A percentile compares a stretch with the other conserved stretches of the same genome.
phyloP scores from a whole-genome alignment of 1,140 invertebrate species.

The Drosophila carrolli region DNA sequence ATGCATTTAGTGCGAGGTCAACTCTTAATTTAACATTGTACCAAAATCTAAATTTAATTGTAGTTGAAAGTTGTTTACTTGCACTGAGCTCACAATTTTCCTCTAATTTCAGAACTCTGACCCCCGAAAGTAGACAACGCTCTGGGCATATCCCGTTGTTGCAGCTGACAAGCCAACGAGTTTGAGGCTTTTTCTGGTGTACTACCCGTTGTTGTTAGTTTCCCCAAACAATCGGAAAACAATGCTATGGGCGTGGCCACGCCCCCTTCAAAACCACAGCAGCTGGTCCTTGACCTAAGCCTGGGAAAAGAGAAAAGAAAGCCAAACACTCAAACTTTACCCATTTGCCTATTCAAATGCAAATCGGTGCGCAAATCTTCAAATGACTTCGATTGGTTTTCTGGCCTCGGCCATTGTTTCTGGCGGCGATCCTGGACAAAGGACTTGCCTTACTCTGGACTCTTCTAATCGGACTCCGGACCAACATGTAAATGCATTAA shows the following conservation, averaged over 20 bases:
- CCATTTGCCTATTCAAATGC: slow-evolving; percentile 73
- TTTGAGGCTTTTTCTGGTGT: slow-evolving; percentile 19
- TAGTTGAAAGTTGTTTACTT: neutral
- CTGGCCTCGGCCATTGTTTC: slow-evolving; percentile 56
- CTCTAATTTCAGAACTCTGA: neutral
- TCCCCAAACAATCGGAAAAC: slow-evolving; percentile 38
- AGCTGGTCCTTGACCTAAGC: slow-evolving; percentile 41
- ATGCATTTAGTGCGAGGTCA: neutral
- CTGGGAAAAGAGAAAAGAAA: slow-evolving; percentile 30
- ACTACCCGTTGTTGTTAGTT: slow-evolving; percentile 38
- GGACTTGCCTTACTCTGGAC: slow-evolving; percentile 14
- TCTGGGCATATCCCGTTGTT: slow-evolving; percentile 4
- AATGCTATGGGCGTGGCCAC: slow-evolving; percentile 13
- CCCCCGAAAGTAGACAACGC: slow-evolving; percentile 32
- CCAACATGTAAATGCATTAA: slow-evolving; percentile 60
- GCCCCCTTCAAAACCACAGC: neutral
- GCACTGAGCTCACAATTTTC: neutral
- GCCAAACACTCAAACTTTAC: slow-evolving; percentile 48
- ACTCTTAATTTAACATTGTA: neutral
- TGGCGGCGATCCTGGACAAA: slow-evolving; percentile 24
- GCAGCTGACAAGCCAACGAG: slow-evolving; percentile 36
- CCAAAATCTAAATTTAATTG: neutral
- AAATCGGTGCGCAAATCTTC: slow-evolving; percentile 72
- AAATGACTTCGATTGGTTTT: slow-evolving; percentile 82
- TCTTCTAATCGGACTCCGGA: slow-evolving; percentile 36